Percentiles rank a stretch among this genome's conserved stretches.
Evolutionary conservation across 2,888 invertebrate species (phyloP).

Genomic region (Cryptophagus acutangulus): DNA sequence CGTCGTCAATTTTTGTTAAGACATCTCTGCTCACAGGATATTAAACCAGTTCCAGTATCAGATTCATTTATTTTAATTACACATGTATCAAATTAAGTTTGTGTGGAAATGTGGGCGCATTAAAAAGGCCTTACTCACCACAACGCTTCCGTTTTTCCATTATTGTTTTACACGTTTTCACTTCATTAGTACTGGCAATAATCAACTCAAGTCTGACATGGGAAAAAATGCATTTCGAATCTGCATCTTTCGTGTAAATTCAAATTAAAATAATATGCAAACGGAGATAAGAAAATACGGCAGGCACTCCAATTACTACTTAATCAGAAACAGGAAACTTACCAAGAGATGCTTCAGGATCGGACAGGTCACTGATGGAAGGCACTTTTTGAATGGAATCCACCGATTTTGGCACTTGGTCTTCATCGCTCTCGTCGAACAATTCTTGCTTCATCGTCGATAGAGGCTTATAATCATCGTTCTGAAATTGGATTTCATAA

Average conservation of each 20-base stretch:
- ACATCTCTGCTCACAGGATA: too few relatives aligned
- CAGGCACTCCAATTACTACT: neutral
- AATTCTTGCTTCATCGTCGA: constrained; percentile 54
- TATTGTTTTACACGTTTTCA: neutral
- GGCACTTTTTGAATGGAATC: constrained; percentile 77
- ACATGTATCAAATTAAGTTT: constrained; percentile 3
- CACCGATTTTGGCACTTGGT: constrained; percentile 51
- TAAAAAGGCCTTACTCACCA: neutral
- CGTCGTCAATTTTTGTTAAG: too few relatives aligned
- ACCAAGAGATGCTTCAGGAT: constrained; percentile 86
- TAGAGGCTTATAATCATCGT: constrained; percentile 40
- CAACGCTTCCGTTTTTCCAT: constrained; percentile 6
- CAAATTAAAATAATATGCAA: too few relatives aligned
- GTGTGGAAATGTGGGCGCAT: constrained; percentile 2
- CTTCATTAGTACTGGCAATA: too few relatives aligned
- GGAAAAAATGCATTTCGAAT: too few relatives aligned
- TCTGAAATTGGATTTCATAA: constrained; percentile 39
- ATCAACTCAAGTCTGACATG: too few relatives aligned
- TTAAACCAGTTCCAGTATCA: constrained; percentile 1
- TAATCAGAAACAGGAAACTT: constrained; percentile 50
- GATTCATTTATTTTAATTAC: constrained; percentile 1
- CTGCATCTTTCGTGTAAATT: too few relatives aligned
- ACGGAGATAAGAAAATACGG: too few relatives aligned
- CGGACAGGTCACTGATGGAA: constrained; percentile 84
- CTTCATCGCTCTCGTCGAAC: constrained; percentile 59